Evolutionary conservation across 2,113 vertebrate genomes (phyloP).

Genomic region (Sphaerodactylus townsendi): DNA sequence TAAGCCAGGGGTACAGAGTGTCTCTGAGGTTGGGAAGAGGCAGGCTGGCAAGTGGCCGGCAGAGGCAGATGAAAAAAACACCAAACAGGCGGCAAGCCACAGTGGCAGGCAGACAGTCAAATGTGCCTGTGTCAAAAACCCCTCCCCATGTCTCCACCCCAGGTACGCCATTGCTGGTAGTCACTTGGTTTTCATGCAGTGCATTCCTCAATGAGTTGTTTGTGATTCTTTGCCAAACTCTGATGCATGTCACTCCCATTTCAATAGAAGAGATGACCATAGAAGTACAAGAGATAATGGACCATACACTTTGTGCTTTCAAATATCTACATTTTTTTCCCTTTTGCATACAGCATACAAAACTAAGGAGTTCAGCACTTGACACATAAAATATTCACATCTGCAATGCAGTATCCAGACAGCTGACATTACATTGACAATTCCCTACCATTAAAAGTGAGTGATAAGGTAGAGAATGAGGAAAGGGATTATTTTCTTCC

Average conservation of each 20-base stretch:
- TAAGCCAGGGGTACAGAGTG: too few relatives aligned
- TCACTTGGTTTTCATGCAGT: background rate
- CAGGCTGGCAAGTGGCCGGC: too few relatives aligned
- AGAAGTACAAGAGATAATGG: background rate
- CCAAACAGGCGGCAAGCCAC: too few relatives aligned
- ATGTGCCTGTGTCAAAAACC: too few relatives aligned
- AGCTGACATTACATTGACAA: conserved; percentile 24
- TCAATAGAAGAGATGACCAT: background rate
- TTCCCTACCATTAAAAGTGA: conserved; percentile 33
- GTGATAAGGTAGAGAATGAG: conserved; percentile 24
- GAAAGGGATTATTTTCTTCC: conserved; percentile 29
- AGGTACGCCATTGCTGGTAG: too few relatives aligned
- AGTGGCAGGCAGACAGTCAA: too few relatives aligned
- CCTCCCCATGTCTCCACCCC: too few relatives aligned
- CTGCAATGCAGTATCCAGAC: conserved; percentile 29
- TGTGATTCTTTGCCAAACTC: background rate
- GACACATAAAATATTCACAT: conserved; percentile 18
- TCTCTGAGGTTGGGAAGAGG: too few relatives aligned
- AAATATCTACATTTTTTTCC: background rate
- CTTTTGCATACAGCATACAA: background rate
- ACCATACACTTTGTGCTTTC: background rate
- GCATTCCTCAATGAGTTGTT: too few relatives aligned
- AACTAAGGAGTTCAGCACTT: background rate
- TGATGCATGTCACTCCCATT: background rate
- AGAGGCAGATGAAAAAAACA: too few relatives aligned